Conservation (phyloP, 2,113 vertebrate species). For the Caracal caracal region DNA sequence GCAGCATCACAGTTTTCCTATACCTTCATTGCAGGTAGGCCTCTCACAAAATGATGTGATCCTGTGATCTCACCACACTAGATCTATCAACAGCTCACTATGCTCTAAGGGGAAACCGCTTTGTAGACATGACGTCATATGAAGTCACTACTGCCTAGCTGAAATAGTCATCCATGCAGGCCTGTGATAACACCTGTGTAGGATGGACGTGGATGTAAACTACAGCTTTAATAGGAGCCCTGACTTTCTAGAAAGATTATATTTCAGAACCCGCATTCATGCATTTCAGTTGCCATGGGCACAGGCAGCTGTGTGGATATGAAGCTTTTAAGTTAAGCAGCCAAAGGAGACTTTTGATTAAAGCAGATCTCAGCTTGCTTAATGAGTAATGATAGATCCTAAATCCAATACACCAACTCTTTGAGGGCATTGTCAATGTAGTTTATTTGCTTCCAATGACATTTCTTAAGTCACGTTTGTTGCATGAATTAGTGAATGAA, state of each 20-base stretch:
- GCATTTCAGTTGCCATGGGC: constrained; percentile 56
- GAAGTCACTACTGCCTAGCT: neutral
- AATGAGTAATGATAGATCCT: neutral
- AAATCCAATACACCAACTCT: neutral
- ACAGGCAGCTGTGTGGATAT: neutral
- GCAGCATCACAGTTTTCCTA: too few species aligned
- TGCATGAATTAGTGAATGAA: neutral
- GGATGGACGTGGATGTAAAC: neutral
- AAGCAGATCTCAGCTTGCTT: neutral
- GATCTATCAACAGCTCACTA: neutral
- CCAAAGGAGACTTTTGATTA: constrained; percentile 1
- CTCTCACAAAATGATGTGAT: neutral
- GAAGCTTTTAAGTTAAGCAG: constrained; percentile 47
- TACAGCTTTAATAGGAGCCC: neutral
- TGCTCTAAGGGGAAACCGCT: neutral
- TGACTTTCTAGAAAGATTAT: constrained; percentile 1
- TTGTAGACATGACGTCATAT: neutral
- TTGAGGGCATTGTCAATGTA: neutral
- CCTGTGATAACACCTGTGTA: neutral
- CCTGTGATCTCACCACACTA: neutral
- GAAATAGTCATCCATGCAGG: neutral
- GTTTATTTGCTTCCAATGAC: neutral
- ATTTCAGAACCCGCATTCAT: constrained; percentile 13
- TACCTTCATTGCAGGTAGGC: neutral
- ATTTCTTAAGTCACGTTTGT: neutral